Percentiles rank a stretch among this genome's conserved stretches.
Evolutionary conservation across 2,888 invertebrate species (phyloP).

Genomic region (Drosophila heteroneura): DNA sequence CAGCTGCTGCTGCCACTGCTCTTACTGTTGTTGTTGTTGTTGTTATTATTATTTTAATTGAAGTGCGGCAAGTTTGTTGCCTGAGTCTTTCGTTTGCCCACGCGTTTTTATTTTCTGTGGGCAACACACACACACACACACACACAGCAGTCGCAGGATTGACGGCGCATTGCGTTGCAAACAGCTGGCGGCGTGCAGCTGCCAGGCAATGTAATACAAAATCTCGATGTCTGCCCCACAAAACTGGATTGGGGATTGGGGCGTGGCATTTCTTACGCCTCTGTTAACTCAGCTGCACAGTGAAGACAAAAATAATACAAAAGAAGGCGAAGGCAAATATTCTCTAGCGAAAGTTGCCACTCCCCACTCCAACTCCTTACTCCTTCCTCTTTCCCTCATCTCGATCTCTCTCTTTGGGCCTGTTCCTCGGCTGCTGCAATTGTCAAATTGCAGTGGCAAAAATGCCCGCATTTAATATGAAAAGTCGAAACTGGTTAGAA

Average conservation of each 20-base stretch:
- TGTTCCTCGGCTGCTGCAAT: constrained; percentile 20
- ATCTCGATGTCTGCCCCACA: constrained; percentile 27
- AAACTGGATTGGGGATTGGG: constrained; percentile 69
- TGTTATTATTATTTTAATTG: constrained; percentile 53
- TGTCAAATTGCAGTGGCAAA: constrained; percentile 32
- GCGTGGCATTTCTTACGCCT: constrained; percentile 51
- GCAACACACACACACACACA: not conserved
- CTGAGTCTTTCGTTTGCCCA: constrained; percentile 74
- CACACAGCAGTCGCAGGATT: constrained; percentile 54
- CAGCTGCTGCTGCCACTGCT: constrained; percentile 9
- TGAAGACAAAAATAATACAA: not conserved
- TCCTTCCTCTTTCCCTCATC: not conserved
- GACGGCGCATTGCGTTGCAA: constrained; percentile 26
- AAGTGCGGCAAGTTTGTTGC: constrained; percentile 75
- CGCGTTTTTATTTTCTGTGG: constrained; percentile 34
- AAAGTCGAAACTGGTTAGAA: constrained; percentile 60
- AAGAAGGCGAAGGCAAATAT: constrained; percentile 27
- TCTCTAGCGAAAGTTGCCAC: constrained; percentile 53
- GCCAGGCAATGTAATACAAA: constrained; percentile 35
- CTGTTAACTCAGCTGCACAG: constrained; percentile 56
- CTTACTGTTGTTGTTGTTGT: constrained; percentile 2
- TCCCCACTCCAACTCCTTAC: not conserved
- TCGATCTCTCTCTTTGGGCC: not conserved
- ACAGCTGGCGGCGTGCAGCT: constrained; percentile 66
- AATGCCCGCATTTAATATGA: constrained; percentile 37